Conservation (phyloP, 2,888 invertebrate genomes). For the Melieria omissa region DNA sequence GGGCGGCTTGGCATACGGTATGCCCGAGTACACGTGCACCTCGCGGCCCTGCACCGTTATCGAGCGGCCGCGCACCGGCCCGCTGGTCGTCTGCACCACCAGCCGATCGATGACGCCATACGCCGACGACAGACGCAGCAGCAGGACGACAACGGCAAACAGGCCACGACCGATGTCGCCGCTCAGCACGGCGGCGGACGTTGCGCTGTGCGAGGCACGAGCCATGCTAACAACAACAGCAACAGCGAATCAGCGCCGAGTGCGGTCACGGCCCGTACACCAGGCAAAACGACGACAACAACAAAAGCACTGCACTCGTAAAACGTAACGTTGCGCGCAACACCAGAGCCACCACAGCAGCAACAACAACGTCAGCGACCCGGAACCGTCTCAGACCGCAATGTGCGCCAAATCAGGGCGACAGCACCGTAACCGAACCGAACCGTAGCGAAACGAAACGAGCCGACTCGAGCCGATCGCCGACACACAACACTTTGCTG, state of each 20-base stretch:
- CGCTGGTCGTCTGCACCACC: conserved; percentile 85
- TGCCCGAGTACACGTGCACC: conserved; percentile 88
- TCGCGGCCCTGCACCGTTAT: conserved; percentile 85
- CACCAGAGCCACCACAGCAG: not conserved
- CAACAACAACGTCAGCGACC: no score
- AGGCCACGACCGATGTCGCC: conserved; percentile 45
- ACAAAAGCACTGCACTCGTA: not conserved
- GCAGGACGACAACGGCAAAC: conserved; percentile 52
- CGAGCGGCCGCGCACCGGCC: conserved; percentile 82
- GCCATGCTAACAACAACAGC: conserved; percentile 45
- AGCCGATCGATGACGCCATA: conserved; percentile 74
- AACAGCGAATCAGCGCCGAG: not conserved
- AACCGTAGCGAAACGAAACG: no score
- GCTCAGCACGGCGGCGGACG: conserved; percentile 27
- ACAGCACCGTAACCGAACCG: no score
- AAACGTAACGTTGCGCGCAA: not conserved
- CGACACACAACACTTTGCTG: no score
- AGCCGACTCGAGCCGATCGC: no score
- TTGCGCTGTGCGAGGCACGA: conserved; percentile 27
- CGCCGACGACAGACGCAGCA: conserved; percentile 57
- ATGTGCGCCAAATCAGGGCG: no score
- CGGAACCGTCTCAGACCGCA: no score
- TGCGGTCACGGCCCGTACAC: not conserved
- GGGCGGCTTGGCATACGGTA: conserved; percentile 92
- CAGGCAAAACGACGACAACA: not conserved